These are phyloP conservation scores for Eumeta japonica DNA, from an alignment of 1,140 invertebrate species.

Conservation along the genomic window DNA sequence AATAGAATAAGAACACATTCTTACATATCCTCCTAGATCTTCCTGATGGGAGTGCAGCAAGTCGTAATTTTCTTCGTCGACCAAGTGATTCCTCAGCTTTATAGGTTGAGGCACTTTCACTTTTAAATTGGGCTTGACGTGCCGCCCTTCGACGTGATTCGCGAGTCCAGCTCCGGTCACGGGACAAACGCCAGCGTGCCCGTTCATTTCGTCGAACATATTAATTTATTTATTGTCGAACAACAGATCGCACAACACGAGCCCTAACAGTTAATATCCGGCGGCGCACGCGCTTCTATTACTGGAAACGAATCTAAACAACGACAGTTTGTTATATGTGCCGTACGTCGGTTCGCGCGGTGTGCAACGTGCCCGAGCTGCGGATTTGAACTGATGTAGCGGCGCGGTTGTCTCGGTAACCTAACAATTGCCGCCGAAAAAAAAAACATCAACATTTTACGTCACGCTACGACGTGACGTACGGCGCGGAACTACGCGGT, in stretches of 20 bases:
- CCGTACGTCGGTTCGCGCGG: too few relatives aligned
- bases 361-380: too few relatives aligned
- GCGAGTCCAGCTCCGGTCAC: too few relatives aligned
- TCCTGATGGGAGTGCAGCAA: constrained; percentile 31
- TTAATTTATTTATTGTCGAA: too few relatives aligned
- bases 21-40: constrained; percentile 31
- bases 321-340: too few relatives aligned
- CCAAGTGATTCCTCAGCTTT: constrained; percentile 33
- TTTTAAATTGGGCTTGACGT: constrained; percentile 30
- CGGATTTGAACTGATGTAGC: constrained; percentile 27
- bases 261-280: too few relatives aligned
- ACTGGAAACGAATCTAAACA: too few relatives aligned
- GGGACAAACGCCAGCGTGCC: too few relatives aligned
- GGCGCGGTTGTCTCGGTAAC: constrained; percentile 31
- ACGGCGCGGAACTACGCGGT: constrained; percentile 9
- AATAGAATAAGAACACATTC: constrained; percentile 15
- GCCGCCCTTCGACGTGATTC: too few relatives aligned
- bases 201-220: too few relatives aligned
- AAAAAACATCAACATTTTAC: constrained; percentile 39
- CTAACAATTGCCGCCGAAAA: constrained; percentile 19
- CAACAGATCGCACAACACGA: too few relatives aligned
- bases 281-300: too few relatives aligned
- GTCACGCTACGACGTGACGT: constrained; percentile 18
- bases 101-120: constrained; percentile 41
- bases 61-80: constrained; percentile 31